Conservation (phyloP, 2,113 vertebrate species). For the Amphilophus citrinellus region DNA sequence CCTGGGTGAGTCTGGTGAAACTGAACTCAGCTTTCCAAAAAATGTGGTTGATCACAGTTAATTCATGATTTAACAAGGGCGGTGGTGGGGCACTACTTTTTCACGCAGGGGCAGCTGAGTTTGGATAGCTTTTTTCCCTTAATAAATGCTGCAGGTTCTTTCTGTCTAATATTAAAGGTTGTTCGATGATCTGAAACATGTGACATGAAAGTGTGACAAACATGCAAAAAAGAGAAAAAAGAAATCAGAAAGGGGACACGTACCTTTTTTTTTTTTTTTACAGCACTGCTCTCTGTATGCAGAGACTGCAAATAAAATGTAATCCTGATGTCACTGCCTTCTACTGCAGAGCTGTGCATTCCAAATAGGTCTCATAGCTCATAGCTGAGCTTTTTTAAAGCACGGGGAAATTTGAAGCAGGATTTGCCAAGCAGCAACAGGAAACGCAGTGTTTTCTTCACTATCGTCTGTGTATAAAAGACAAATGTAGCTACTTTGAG, state of each 20-base stretch:
- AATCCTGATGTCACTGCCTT: neutral
- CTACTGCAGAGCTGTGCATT: neutral
- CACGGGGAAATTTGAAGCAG: neutral
- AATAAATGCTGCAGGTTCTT: neutral
- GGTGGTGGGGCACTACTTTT: no score
- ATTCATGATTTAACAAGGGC: neutral
- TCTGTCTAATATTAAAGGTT: neutral
- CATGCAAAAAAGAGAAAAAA: neutral
- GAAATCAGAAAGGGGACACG: neutral
- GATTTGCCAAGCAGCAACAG: neutral
- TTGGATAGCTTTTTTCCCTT: no score
- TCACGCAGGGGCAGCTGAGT: no score
- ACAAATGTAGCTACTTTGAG: neutral
- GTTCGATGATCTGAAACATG: neutral
- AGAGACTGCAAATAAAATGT: neutral
- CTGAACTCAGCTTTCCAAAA: no score
- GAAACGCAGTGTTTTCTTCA: neutral
- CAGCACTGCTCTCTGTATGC: neutral
- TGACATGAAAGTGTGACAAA: neutral
- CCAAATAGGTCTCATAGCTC: no score
- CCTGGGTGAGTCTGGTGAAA: no score
- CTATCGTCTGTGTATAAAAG: neutral
- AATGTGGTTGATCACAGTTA: no score
- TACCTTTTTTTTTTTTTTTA: neutral
- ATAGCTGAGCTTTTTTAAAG: neutral